Evolutionary conservation across 2,113 vertebrate species (phyloP).

Genomic region (Ancistrus triradiatus): DNA sequence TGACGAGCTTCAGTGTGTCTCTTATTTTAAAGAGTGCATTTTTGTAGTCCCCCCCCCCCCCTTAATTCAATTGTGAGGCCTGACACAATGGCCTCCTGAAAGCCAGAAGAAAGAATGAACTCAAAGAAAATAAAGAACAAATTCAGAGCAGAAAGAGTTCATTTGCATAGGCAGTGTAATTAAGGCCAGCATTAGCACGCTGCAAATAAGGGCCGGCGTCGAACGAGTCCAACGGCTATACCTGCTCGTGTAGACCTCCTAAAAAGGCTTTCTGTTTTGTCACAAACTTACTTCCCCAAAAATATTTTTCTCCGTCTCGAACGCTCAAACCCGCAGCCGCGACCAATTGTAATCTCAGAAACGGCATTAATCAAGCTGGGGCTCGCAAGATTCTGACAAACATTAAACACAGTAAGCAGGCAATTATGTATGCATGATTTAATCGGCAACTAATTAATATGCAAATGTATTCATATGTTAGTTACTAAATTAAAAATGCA

Average conservation of each 20-base stretch:
- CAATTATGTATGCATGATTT: slow-evolving; percentile 99
- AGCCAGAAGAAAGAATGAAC: neutral
- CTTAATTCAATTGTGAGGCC: slow-evolving; percentile 35
- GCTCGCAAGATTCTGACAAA: slow-evolving; percentile 85
- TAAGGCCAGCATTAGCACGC: slow-evolving; percentile 81
- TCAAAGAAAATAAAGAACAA: too few species aligned
- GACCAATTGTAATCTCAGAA: slow-evolving; percentile 78
- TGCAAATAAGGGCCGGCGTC: slow-evolving; percentile 74
- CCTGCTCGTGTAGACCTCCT: slow-evolving; percentile 21
- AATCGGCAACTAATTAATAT: slow-evolving; percentile 99
- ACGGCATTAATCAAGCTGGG: slow-evolving; percentile 77
- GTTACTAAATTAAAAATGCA: slow-evolving; percentile 99
- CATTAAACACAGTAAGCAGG: slow-evolving; percentile 76
- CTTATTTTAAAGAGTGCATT: slow-evolving; percentile 13
- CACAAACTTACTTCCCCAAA: neutral
- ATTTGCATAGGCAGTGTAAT: slow-evolving; percentile 81
- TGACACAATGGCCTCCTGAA: slow-evolving; percentile 39
- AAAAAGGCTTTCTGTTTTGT: neutral
- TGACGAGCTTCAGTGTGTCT: slow-evolving; percentile 8
- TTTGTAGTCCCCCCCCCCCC: slow-evolving; percentile 32
- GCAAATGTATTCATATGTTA: slow-evolving; percentile 99
- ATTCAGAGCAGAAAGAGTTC: slow-evolving; percentile 60
- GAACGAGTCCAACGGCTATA: neutral
- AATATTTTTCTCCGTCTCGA: slow-evolving; percentile 3
- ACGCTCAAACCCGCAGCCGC: slow-evolving; percentile 69